These are phyloP conservation scores for Atherix ibis DNA, from an alignment of 2,888 invertebrate genomes.

Conservation along the genomic window DNA sequence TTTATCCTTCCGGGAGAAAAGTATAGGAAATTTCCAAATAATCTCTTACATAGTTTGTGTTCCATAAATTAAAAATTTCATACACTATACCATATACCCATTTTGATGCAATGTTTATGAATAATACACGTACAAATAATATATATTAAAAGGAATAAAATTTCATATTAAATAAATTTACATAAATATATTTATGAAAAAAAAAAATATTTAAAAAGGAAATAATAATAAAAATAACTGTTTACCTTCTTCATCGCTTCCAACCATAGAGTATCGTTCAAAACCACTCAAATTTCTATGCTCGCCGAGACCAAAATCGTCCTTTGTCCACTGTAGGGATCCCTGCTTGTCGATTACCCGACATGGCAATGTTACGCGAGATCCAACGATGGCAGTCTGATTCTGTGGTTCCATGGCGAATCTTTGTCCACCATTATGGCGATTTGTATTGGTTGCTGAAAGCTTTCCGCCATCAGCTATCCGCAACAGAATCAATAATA, in stretches of 20 bases:
- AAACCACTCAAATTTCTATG: conserved; percentile 82
- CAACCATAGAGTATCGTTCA: conserved; percentile 90
- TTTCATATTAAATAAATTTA: too few relatives aligned
- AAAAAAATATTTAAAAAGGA: too few relatives aligned
- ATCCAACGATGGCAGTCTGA: conserved; percentile 78
- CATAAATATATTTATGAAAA: too few relatives aligned
- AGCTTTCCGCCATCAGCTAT: conserved; percentile 9
- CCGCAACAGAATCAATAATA: conserved; percentile 10
- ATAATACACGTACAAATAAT: too few relatives aligned
- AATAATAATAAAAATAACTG: conserved; percentile 12
- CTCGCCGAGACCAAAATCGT: conserved; percentile 87
- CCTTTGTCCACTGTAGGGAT: conserved; percentile 91
- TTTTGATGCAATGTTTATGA: too few relatives aligned
- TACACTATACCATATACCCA: too few relatives aligned
- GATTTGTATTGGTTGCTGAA: conserved; percentile 5
- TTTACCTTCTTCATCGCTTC: conserved; percentile 85
- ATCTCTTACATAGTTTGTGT: too few relatives aligned
- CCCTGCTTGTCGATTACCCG: conserved; percentile 78
- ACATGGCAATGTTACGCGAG: conserved; percentile 78
- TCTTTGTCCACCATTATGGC: conserved; percentile 43
- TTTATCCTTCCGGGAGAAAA: too few relatives aligned
- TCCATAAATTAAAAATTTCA: too few relatives aligned
- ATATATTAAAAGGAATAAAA: too few relatives aligned
- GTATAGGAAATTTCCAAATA: too few relatives aligned
- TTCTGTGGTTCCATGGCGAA: conserved; percentile 88